Base-by-base conservation (phyloP, 2,113 vertebrate genomes). In the Odontophorus gujanensis region DNA sequence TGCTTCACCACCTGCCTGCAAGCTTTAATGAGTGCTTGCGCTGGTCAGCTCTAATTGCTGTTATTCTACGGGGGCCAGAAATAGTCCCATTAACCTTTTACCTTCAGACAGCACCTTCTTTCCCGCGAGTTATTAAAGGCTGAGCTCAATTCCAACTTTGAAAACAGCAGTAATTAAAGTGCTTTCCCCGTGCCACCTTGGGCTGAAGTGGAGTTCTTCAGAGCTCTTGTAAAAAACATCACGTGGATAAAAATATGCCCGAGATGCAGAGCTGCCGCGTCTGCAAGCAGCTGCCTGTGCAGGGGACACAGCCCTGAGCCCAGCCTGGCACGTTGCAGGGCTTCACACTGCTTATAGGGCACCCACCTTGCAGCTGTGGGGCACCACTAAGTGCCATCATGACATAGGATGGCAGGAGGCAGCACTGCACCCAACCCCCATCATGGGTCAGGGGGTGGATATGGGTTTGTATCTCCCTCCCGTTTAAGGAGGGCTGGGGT, bases 321-420 rank as follows among this genome's bases (percentile, higher is more conserved):
- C 53, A 42, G 72, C 32, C 12, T 18, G 34, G 38, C 24, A 19
- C 53, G 15, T 21, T 14, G 22, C 47, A 65, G 13, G 9, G 47
- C 73, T 79, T 0, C 0, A 21, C 65, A 76, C 26, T 15, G 34
- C 40, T 30, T 19, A 21, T 30, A 7, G 88, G 58, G 78, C 65
- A 45, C 66, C 86, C 22, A 25, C 16, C 21, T 28, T 26, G 24
- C 47, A 43, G 47, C 75, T 17, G 2, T 17, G 36, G 80, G 69
- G 62, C 4, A 0, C 26, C 26, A 32, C 57, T 4, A 65, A 32
- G 6, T 36, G 1, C 21, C 43, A 32, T 26, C 36, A 5, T 7
- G 71, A 43, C 53, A n/a, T 11, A 7, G 7, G 19, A 5, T 2
- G 20, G 32, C 1, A 1, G 77, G 20, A 59, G 80, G 32, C 30